phyloP scores from a whole-genome alignment of 2,113 vertebrate genomes.

The Ochotona princeps region DNA sequence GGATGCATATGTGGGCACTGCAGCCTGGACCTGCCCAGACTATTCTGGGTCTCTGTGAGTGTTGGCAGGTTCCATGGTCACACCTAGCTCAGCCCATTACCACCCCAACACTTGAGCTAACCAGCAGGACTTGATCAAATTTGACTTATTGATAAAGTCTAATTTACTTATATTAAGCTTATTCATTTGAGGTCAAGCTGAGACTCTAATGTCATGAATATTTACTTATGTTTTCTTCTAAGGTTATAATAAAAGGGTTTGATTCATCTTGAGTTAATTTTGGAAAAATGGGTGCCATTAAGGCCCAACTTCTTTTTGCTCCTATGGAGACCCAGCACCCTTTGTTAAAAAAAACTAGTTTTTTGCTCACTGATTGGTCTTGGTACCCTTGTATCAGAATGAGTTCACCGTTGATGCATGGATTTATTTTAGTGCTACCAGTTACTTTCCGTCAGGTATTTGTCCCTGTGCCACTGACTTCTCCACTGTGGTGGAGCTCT shows the following conservation, averaged over 20 bases:
- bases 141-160: background rate
- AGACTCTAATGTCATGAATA: background rate
- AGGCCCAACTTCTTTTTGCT: background rate
- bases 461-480: background rate
- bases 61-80: too few species aligned
- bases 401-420: background rate
- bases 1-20: too few species aligned
- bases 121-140: background rate
- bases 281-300: background rate
- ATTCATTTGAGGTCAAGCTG: background rate
- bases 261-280: background rate
- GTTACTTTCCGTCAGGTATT: background rate
- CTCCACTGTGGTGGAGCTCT: background rate
- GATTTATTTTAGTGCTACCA: background rate
- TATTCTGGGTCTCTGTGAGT: too few species aligned
- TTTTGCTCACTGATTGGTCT: background rate
- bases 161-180: background rate
- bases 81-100: too few species aligned
- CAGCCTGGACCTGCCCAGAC: too few species aligned
- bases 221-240: background rate
- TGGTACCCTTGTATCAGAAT: slow-evolving; percentile 9
- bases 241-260: background rate
- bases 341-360: background rate
- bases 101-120: too few species aligned
- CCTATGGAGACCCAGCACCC: background rate